Conservation (phyloP, 2,888 invertebrate species). For the Amorpha juglandis region DNA sequence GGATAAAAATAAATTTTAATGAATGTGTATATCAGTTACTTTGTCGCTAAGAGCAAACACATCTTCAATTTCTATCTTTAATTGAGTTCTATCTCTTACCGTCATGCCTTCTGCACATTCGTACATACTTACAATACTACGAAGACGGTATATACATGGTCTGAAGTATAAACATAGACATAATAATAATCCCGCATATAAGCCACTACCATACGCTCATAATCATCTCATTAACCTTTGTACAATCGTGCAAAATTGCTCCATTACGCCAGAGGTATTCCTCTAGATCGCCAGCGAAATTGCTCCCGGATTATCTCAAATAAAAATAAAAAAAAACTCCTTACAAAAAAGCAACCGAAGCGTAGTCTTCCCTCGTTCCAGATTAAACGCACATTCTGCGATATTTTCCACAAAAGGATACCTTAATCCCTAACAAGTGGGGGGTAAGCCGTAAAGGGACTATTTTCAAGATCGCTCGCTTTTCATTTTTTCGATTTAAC, state of each 20-base stretch:
- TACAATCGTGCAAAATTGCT: slow-evolving; percentile 38
- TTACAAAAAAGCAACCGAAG: slow-evolving; percentile 70
- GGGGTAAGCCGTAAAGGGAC: slow-evolving; percentile 64
- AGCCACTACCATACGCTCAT: slow-evolving; percentile 28
- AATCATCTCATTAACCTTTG: slow-evolving; percentile 41
- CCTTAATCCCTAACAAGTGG: slow-evolving; percentile 82
- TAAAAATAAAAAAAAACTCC: slow-evolving; percentile 63
- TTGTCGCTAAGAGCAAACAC: too few relatives aligned
- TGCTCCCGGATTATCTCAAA: slow-evolving; percentile 66
- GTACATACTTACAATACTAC: too few relatives aligned
- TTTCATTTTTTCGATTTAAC: slow-evolving; percentile 26
- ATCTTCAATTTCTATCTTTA: too few relatives aligned
- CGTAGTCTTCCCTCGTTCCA: slow-evolving; percentile 61
- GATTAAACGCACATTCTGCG: slow-evolving; percentile 82
- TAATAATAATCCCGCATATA: slow-evolving; percentile 25
- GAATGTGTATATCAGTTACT: too few relatives aligned
- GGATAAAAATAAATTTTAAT: too few relatives aligned
- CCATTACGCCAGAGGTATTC: slow-evolving; percentile 33
- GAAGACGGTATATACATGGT: not conserved
- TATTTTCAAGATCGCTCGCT: slow-evolving; percentile 62
- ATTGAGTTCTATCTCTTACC: too few relatives aligned
- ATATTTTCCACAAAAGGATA: slow-evolving; percentile 82
- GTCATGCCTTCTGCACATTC: too few relatives aligned
- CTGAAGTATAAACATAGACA: slow-evolving; percentile 10
- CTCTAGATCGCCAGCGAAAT: slow-evolving; percentile 48